Evolutionary conservation across 2,113 vertebrate species (phyloP).

Genomic region (Diadophis punctatus): DNA sequence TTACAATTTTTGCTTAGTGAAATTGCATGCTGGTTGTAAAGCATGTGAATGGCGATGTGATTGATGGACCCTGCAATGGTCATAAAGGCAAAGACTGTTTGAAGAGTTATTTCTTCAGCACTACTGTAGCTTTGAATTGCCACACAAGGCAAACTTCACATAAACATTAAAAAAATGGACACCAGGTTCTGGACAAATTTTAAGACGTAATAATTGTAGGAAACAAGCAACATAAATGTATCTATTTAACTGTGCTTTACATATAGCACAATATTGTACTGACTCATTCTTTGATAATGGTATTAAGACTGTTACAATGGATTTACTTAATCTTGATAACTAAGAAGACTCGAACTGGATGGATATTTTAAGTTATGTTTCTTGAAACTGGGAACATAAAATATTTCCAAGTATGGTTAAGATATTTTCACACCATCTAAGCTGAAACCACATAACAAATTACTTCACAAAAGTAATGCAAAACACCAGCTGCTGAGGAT

Average conservation of each 20-base stretch:
- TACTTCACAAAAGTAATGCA: slow-evolving; percentile 7
- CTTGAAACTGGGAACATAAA: background rate
- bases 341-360: background rate
- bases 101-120: background rate
- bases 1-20: background rate
- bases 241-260: background rate
- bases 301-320: background rate
- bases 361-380: background rate
- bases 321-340: background rate
- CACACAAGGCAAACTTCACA: background rate
- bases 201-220: background rate
- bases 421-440: background rate
- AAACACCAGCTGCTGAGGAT: background rate
- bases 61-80: background rate
- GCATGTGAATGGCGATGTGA: background rate
- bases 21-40: background rate
- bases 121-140: background rate
- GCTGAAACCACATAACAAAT: slow-evolving; percentile 1
- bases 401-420: background rate
- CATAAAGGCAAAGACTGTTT: background rate
- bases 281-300: background rate
- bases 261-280: background rate
- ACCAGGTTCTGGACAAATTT: background rate
- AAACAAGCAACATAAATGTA: background rate
- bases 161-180: background rate